These are phyloP conservation scores for Amphimedon queenslandica DNA, from an alignment of 37 sponge, comb jelly and placozoan species.

Conservation along the genomic window DNA sequence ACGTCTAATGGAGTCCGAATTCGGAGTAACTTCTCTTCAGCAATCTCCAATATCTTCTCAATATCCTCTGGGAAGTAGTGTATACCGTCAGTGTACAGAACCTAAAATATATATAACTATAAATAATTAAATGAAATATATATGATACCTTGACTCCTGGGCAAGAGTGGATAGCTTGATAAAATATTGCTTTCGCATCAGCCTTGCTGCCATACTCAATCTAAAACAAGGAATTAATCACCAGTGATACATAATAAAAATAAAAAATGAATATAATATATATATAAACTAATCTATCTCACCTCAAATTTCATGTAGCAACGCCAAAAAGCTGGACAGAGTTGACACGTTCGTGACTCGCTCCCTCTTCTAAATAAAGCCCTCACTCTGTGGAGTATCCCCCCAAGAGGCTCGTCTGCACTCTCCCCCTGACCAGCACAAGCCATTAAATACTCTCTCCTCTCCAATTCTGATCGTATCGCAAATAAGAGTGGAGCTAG, in stretches of 20 bases:
- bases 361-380: slow-evolving; percentile 51
- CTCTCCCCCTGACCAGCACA: neutral
- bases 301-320: slow-evolving; percentile 71
- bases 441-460: slow-evolving; percentile 21
- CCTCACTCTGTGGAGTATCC: slow-evolving; percentile 51
- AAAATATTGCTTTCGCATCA: slow-evolving; percentile 60
- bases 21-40: slow-evolving; percentile 81
- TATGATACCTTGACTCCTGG: slow-evolving; percentile 79
- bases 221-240: slow-evolving; percentile 25
- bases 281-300: slow-evolving; percentile 4
- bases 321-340: slow-evolving; percentile 80
- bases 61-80: slow-evolving; percentile 40
- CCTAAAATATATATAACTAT: slow-evolving; percentile 31
- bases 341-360: slow-evolving; percentile 11
- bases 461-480: slow-evolving; percentile 32
- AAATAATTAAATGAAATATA: neutral
- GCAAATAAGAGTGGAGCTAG: slow-evolving; percentile 49
- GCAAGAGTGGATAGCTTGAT: slow-evolving; percentile 77
- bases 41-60: slow-evolving; percentile 55
- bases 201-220: slow-evolving; percentile 15
- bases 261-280: neutral
- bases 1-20: slow-evolving; percentile 79
- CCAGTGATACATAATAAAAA: neutral
- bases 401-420: slow-evolving; percentile 18
- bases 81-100: slow-evolving; percentile 65